Percentiles rank a stretch among this genome's conserved stretches.
phyloP scores from a whole-genome alignment of 2,888 invertebrate genomes.

The Macrophya alboannulata region DNA sequence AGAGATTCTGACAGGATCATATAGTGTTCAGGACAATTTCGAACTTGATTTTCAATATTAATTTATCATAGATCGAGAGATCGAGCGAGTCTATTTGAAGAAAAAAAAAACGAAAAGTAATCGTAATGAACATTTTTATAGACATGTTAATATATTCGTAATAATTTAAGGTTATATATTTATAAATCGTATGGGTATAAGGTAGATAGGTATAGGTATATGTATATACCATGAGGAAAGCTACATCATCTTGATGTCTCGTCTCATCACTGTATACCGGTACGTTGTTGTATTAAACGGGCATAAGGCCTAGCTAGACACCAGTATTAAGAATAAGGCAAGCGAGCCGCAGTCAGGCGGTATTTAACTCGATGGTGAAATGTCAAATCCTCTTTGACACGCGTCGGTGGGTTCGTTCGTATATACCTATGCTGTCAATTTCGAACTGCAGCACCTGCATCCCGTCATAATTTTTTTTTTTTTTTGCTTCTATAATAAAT shows the following conservation, averaged over 20 bases:
- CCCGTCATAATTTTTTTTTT: neutral
- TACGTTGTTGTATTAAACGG: neutral
- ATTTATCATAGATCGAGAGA: neutral
- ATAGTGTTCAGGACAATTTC: neutral
- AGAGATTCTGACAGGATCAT: neutral
- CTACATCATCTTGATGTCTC: conserved; percentile 23
- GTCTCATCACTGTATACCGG: neutral
- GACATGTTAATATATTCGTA: conserved; percentile 29
- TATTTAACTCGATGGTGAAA: conserved; percentile 38
- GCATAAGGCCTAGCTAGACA: neutral
- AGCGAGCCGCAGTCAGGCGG: conserved; percentile 7
- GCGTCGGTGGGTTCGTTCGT: conserved; percentile 9
- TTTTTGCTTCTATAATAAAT: neutral
- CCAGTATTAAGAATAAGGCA: neutral
- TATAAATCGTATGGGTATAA: neutral
- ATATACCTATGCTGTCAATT: conserved; percentile 31
- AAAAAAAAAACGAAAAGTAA: neutral
- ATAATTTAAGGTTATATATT: neutral
- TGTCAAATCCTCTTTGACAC: conserved; percentile 39
- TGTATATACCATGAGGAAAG: neutral
- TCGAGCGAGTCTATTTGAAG: neutral
- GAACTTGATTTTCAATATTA: neutral
- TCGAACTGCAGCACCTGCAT: conserved; percentile 23
- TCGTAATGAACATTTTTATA: neutral
- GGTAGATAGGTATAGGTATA: neutral